A percentile compares a stretch with the other conserved stretches of the same genome.
Conservation (phyloP, 2,888 invertebrate genomes). For the Didymodactylos carnosus region DNA sequence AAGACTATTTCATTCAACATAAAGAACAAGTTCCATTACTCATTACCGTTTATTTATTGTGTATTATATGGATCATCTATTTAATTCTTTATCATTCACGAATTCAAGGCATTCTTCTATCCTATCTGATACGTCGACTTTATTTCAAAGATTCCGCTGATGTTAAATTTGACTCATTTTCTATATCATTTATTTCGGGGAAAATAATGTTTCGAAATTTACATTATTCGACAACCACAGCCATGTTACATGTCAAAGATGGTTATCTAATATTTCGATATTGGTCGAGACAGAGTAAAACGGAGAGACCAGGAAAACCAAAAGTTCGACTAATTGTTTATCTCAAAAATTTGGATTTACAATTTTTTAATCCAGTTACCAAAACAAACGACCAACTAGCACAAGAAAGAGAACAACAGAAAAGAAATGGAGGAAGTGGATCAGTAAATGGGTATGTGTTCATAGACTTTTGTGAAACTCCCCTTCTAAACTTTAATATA, state of each 20-base stretch:
- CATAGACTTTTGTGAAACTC: neutral
- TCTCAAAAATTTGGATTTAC: constrained; percentile 7
- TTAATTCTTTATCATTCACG: neutral
- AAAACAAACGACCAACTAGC: no score
- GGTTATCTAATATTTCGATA: constrained; percentile 10
- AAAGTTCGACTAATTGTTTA: neutral
- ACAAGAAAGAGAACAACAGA: no score
- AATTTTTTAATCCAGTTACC: constrained; percentile 8
- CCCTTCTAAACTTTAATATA: no score
- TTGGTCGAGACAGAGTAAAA: neutral
- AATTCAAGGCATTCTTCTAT: neutral
- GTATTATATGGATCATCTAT: neutral
- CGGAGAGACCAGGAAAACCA: neutral
- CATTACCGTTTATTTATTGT: neutral
- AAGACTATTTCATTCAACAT: neutral
- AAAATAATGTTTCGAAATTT: constrained; percentile 12
- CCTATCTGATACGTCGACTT: neutral
- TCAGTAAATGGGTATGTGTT: neutral
- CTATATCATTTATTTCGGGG: constrained; percentile 11
- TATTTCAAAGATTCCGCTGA: neutral
- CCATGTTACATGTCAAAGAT: neutral
- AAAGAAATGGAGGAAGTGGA: neutral
- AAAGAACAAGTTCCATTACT: neutral
- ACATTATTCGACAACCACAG: constrained; percentile 3
- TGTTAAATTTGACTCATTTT: constrained; percentile 1